Base-by-base conservation (phyloP, 2,888 invertebrate species). In the Drosophila affinis region DNA sequence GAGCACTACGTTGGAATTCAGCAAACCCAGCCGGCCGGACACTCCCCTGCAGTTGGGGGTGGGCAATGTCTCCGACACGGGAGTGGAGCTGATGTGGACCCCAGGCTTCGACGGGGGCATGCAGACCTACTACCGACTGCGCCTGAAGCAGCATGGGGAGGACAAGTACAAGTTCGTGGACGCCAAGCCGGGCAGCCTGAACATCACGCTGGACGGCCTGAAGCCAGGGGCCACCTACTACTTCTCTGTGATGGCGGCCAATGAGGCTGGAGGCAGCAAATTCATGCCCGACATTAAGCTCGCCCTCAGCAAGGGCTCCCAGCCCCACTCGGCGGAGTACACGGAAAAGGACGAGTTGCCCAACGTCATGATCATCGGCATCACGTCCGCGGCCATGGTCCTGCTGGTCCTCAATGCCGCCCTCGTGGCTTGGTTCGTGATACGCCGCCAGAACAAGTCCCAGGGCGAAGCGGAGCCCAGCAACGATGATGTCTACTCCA, bases 351-450 rank as follows among this genome's bases (percentile, higher is more conserved):
- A 90, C 62, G 91, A 91, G 72, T 80, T 91, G 78, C 91, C 91
- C 1, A 91, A 91, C 70, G 89, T 91, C n/a, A 90, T 91, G 79
- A 91, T 91, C 32, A 90, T 91, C 49, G 91, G 91, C 2, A 91
- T 91, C 3, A 91, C 91, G 0, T 91, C 91, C 6, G 91, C 91
- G 0, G 91, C 91, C 2, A 90, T 91, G 91, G 82, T 91, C 2
- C 55, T 91, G 49, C 39, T 91, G 49, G 80, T 91, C 0, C 45
- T 91, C 39, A 91, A 91, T 75, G 91, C 91, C 0, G 91, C 91
- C 0, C 73, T 91, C 24, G 91, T 91, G 3, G 91, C 91, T 12
- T 91, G 91, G 91, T 91, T 91, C 59, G 91, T 91, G 0, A 91
- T 91, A 12, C 79, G 91, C 0, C 85, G 91, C 0, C 91, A 91